Evolutionary conservation across 2,113 vertebrate species (phyloP).

Genomic region (Dendrocopos noguchii): DNA sequence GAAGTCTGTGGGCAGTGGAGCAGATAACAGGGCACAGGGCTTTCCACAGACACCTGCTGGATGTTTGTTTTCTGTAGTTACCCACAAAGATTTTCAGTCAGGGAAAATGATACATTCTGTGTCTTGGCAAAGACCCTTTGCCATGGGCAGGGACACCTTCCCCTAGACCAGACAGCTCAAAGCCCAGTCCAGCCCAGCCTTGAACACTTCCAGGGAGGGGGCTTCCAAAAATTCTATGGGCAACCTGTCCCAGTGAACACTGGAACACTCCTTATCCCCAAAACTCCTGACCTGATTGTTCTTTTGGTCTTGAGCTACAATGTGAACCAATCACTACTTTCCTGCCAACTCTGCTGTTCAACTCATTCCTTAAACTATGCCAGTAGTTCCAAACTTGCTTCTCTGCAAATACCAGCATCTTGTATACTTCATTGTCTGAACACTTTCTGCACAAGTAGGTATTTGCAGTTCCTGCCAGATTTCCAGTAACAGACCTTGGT

Average conservation of each 20-base stretch:
- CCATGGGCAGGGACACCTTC: too few relatives aligned
- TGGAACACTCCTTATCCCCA: neutral
- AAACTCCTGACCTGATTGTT: neutral
- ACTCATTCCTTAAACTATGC: neutral
- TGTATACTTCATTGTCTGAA: neutral
- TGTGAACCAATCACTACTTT: neutral
- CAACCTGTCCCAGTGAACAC: neutral
- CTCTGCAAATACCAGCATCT: neutral
- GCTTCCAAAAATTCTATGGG: neutral
- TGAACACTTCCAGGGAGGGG: neutral
- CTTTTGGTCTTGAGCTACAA: neutral
- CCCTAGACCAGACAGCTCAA: neutral
- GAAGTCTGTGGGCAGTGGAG: neutral
- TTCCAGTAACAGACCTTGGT: neutral
- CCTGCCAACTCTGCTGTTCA: neutral
- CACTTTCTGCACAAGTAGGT: neutral
- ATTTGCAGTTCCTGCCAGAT: neutral
- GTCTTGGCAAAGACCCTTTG: neutral
- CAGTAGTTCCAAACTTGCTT: neutral
- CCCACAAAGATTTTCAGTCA: neutral
- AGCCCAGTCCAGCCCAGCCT: neutral
- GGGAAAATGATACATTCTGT: neutral
- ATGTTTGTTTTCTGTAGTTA: neutral
- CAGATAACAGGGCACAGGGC: neutral
- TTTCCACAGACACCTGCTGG: neutral